Percentiles rank a stretch among this genome's conserved stretches.
These are phyloP conservation scores for Turritopsis rubra DNA, from an alignment of 30 jellyfish, hydroid and myxozoan genomes.

Conservation along the genomic window DNA sequence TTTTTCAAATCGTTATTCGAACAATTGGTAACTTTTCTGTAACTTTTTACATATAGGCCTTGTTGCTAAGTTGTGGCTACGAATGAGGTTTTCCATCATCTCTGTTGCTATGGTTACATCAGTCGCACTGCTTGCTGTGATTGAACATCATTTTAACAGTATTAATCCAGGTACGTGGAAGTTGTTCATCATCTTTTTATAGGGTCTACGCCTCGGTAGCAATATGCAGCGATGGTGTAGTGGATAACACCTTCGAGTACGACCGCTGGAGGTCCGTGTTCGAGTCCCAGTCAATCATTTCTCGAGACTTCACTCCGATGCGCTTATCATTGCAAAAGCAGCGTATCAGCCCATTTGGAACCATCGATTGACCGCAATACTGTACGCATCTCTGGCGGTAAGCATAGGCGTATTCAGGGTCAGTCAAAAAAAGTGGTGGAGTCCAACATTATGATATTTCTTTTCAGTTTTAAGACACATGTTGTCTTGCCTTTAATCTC, in stretches of 20 bases:
- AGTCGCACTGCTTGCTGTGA: slow-evolving; percentile 80
- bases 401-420: too few relatives aligned
- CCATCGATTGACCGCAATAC: background rate
- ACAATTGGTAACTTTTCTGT: background rate
- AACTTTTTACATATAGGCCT: slow-evolving; percentile 30
- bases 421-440: too few relatives aligned
- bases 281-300: too few relatives aligned
- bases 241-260: too few relatives aligned
- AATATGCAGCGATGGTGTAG: too few relatives aligned
- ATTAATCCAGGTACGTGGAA: slow-evolving; percentile 73
- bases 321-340: too few relatives aligned
- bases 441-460: too few relatives aligned
- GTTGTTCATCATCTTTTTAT: background rate
- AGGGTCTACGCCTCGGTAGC: background rate
- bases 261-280: too few relatives aligned
- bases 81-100: slow-evolving; percentile 63
- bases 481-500: background rate
- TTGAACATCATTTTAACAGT: slow-evolving; percentile 72
- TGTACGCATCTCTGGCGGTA: too few relatives aligned
- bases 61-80: slow-evolving; percentile 80
- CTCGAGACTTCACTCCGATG: too few relatives aligned
- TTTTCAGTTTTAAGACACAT: too few relatives aligned
- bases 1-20: background rate
- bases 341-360: too few relatives aligned
- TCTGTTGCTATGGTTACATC: slow-evolving; percentile 88